phyloP scores from a whole-genome alignment of 2,113 vertebrate genomes.

The Xiphias gladius region DNA sequence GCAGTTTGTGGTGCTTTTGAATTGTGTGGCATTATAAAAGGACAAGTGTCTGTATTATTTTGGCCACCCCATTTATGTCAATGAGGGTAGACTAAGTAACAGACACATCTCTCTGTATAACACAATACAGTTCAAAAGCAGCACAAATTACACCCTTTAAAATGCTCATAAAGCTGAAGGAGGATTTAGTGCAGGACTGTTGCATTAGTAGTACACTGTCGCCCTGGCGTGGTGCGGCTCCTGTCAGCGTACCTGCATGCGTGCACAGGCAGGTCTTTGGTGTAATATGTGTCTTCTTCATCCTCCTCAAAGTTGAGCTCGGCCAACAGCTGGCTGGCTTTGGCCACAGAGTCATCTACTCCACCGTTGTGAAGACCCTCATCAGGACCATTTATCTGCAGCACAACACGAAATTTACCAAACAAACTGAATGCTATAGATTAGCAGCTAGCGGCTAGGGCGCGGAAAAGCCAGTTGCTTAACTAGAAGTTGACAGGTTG shows the following conservation, averaged over 20 bases:
- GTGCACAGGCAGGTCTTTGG: constrained; percentile 96
- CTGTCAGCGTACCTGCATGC: constrained; percentile 93
- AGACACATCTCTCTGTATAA: neutral
- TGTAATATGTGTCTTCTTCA: constrained; percentile 98
- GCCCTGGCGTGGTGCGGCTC: constrained; percentile 1
- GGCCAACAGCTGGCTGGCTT: constrained; percentile 94
- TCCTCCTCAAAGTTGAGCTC: constrained; percentile 98
- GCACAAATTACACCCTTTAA: neutral
- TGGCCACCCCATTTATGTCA: neutral
- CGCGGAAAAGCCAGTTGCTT: constrained; percentile 23
- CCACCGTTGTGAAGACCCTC: constrained; percentile 93
- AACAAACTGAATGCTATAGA: constrained; percentile 44
- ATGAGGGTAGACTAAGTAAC: neutral
- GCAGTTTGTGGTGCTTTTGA: too few relatives aligned
- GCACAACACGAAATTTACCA: constrained; percentile 39
- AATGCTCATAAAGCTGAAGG: too few relatives aligned
- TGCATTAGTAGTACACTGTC: neutral
- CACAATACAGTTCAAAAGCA: neutral
- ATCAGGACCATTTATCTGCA: constrained; percentile 94
- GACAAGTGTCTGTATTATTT: neutral
- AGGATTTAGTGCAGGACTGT: neutral
- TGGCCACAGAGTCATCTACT: constrained; percentile 91
- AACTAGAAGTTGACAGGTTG: constrained; percentile 12
- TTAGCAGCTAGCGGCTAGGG: constrained; percentile 31
- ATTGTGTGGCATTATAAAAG: too few relatives aligned